Percentiles rank a stretch among this genome's conserved stretches.
Conservation (phyloP, 2,797 vertebrate genomes). For the Austrolebias charrua region DNA sequence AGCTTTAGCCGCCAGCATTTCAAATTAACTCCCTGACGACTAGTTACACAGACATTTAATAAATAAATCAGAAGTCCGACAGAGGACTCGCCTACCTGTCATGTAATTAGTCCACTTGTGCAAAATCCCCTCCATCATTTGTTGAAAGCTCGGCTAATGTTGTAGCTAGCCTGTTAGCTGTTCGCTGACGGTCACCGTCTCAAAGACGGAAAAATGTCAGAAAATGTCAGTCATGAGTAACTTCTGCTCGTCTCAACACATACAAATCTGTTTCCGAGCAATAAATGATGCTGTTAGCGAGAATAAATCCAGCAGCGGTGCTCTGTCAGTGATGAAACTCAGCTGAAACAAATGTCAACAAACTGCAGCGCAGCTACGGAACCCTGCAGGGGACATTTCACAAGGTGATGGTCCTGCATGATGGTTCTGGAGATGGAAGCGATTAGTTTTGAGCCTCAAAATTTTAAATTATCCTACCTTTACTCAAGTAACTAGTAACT, state of each 20-base stretch:
- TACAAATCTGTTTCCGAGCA: not conserved
- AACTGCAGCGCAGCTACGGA: constrained; percentile 38
- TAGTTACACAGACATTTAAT: not conserved
- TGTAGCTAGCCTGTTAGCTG: constrained; percentile 27
- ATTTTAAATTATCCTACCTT: no score
- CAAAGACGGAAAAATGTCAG: not conserved
- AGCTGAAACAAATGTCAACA: constrained; percentile 60
- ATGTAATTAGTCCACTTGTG: constrained; percentile 98
- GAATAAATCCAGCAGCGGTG: not conserved
- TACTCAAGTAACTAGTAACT: no score
- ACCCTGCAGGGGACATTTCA: constrained; percentile 1
- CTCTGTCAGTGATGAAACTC: constrained; percentile 10
- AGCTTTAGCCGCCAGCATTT: no score
- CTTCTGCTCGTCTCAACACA: not conserved
- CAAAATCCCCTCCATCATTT: constrained; percentile 90
- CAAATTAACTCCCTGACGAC: no score
- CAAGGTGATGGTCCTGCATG: no score
- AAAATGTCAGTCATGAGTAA: not conserved
- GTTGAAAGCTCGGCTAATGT: constrained; percentile 24
- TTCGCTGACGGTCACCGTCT: not conserved
- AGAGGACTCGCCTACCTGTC: constrained; percentile 78
- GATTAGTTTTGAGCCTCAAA: no score
- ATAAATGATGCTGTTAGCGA: not conserved
- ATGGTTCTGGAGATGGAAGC: no score
- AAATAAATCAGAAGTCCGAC: no score